phyloP scores from a whole-genome alignment of 2,113 vertebrate species.

The Aphyosemion australe region DNA sequence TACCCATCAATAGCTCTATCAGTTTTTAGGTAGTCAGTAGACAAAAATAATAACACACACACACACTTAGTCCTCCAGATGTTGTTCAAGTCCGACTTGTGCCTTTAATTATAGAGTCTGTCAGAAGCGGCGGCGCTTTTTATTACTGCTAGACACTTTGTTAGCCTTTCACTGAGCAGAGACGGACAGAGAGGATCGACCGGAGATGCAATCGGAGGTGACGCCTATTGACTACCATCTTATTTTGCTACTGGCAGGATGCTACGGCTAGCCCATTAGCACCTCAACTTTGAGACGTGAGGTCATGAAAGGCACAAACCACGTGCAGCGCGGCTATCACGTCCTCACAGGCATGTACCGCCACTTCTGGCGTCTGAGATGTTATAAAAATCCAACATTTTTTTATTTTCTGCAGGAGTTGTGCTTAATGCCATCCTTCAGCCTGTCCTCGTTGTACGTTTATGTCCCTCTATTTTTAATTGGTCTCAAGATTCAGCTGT shows the following conservation, averaged over 20 bases:
- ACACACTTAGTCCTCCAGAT: conserved; percentile 28
- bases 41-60: conserved; percentile 38
- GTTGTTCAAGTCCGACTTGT: conserved; percentile 28
- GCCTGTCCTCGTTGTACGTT: conserved; percentile 25
- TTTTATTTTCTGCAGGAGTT: conserved; percentile 25
- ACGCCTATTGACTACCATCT: conserved; percentile 58
- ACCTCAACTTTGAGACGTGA: conserved; percentile 24
- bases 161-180: conserved; percentile 49
- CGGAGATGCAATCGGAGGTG: conserved; percentile 43
- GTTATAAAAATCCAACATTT: conserved; percentile 14
- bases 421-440: conserved; percentile 18
- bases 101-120: conserved; percentile 34
- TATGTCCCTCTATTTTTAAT: conserved; percentile 66
- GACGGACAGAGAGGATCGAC: conserved; percentile 45
- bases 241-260: conserved; percentile 25
- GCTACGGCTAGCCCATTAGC: conserved; percentile 38
- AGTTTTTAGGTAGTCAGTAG: conserved; percentile 10
- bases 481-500: conserved; percentile 53
- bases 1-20: conserved; percentile 8
- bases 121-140: conserved; percentile 40
- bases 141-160: conserved; percentile 63
- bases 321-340: conserved; percentile 16
- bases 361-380: background rate
- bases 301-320: conserved; percentile 46
- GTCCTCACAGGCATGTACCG: background rate